Percentiles rank a stretch among this genome's conserved stretches.
Conservation (phyloP, 1,140 invertebrate species). For the Zophobas atratus region DNA sequence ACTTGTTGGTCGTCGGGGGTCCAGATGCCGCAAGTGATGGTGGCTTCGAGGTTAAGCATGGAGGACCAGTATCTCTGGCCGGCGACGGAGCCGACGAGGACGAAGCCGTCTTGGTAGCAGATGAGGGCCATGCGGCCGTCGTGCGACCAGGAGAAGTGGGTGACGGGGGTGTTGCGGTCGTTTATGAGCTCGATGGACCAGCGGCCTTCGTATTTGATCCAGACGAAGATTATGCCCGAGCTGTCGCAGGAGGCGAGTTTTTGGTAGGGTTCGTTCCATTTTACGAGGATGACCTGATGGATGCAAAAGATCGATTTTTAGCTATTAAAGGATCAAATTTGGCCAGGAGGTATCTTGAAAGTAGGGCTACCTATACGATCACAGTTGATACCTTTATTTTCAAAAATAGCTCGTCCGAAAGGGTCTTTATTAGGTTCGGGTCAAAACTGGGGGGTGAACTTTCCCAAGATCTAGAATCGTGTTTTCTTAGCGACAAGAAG, state of each 20-base stretch:
- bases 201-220: conserved; percentile 98
- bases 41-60: conserved; percentile 93
- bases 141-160: conserved; percentile 98
- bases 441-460: too few relatives aligned
- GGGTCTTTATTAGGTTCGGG: too few relatives aligned
- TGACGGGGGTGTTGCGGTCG: conserved; percentile 96
- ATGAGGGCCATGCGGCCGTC: conserved; percentile 98
- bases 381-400: too few relatives aligned
- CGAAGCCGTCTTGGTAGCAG: conserved; percentile 98
- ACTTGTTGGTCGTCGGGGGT: conserved; percentile 98
- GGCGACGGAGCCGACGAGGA: conserved; percentile 95
- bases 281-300: conserved; percentile 91
- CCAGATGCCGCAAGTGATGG: conserved; percentile 97
- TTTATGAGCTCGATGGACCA: conserved; percentile 99
- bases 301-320: conserved; percentile 49
- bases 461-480: too few relatives aligned
- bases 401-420: too few relatives aligned
- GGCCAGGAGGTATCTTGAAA: background rate
- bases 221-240: conserved; percentile 98
- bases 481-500: too few relatives aligned
- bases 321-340: background rate
- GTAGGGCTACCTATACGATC: too few relatives aligned
- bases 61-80: conserved; percentile 99
- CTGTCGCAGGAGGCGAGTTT: conserved; percentile 98
- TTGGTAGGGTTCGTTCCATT: conserved; percentile 99